A percentile compares a stretch with the other conserved stretches of the same genome.
Evolutionary conservation across 1,140 invertebrate species (phyloP).

Genomic region (Trinorchestia longiramus): DNA sequence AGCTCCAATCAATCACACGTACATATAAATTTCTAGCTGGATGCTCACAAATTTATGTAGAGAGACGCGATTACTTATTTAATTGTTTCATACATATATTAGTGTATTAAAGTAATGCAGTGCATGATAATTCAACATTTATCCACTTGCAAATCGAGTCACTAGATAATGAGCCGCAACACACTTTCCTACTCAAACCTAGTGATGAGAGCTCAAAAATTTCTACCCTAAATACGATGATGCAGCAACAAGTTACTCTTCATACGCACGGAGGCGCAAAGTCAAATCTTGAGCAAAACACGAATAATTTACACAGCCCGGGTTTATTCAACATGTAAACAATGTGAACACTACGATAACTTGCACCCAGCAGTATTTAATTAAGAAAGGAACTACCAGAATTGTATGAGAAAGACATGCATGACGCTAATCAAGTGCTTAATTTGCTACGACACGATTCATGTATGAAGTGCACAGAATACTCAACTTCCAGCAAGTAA

Average conservation of each 20-base stretch:
- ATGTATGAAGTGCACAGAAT: neutral
- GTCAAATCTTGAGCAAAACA: too few relatives aligned
- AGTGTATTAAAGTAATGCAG: neutral
- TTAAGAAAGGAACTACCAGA: neutral
- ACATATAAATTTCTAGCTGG: neutral
- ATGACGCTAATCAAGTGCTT: neutral
- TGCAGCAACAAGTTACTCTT: neutral
- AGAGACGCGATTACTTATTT: neutral
- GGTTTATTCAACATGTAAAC: neutral
- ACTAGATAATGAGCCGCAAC: neutral
- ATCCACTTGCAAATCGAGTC: neutral
- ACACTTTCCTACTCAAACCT: neutral
- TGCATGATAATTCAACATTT: neutral
- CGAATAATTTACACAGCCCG: neutral
- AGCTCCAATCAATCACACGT: neutral
- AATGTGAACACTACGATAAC: neutral
- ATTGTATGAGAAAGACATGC: neutral
- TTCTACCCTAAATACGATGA: neutral
- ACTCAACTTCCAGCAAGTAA: neutral
- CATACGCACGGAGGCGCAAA: too few relatives aligned
- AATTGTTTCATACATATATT: neutral
- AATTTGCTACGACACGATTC: neutral
- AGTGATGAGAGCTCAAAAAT: neutral
- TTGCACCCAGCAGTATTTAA: neutral
- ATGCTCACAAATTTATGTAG: neutral